Percentiles rank a stretch among this genome's conserved stretches.
These are phyloP conservation scores for Thalassophryne amazonica DNA, from an alignment of 2,797 vertebrate genomes.

Conservation along the genomic window DNA sequence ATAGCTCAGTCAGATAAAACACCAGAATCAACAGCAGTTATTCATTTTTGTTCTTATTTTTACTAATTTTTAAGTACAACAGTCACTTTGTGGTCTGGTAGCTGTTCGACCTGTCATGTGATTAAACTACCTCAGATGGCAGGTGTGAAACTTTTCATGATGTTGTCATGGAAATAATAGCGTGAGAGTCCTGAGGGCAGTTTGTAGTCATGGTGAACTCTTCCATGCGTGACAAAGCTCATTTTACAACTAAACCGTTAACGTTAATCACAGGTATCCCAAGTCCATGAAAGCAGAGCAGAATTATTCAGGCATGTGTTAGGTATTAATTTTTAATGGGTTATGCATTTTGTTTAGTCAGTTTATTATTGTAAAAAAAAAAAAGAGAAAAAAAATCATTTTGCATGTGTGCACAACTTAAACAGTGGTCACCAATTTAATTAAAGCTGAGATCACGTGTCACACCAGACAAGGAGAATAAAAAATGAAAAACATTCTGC, in stretches of 20 bases:
- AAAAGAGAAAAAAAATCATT: background rate
- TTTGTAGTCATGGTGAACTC: conserved; percentile 60
- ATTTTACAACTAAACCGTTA: conserved; percentile 39
- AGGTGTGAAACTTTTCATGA: conserved; percentile 54
- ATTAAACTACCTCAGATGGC: conserved; percentile 41
- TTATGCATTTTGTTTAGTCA: too few relatives aligned
- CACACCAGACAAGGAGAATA: too few relatives aligned
- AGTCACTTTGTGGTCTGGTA: conserved; percentile 33
- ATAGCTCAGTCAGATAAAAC: background rate
- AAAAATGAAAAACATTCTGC: too few relatives aligned
- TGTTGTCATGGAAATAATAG: conserved; percentile 59
- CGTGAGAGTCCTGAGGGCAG: conserved; percentile 17
- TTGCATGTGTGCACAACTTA: background rate
- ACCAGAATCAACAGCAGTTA: too few relatives aligned
- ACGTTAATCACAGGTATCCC: conserved; percentile 14
- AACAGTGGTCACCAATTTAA: too few relatives aligned
- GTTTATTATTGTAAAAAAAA: background rate
- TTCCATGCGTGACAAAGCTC: conserved; percentile 31
- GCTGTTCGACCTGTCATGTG: conserved; percentile 41
- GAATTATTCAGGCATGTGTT: background rate
- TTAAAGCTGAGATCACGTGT: too few relatives aligned
- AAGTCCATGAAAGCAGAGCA: background rate
- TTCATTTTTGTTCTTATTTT: too few relatives aligned
- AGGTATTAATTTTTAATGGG: background rate
- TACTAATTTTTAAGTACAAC: too few relatives aligned